Percentiles rank a stretch among this genome's conserved stretches.
Conservation (phyloP, 2,113 vertebrate genomes). For the Cariama cristata region DNA sequence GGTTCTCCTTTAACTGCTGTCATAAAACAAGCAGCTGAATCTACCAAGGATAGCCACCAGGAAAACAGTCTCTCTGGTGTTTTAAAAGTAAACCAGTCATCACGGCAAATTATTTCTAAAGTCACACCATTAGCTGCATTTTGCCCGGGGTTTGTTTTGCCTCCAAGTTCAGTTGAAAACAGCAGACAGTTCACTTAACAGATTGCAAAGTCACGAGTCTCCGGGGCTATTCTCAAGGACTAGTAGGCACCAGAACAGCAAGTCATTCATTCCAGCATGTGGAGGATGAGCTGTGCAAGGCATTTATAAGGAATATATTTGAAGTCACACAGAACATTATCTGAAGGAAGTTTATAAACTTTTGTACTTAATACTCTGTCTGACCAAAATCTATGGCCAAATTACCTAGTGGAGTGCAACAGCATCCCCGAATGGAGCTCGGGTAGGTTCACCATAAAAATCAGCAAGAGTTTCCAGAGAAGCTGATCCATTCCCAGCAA, state of each 20-base stretch:
- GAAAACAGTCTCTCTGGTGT: background rate
- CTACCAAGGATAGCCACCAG: background rate
- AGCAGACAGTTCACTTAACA: slow-evolving; percentile 1
- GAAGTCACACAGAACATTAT: background rate
- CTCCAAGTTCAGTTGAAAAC: background rate
- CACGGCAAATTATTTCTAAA: background rate
- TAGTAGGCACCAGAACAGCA: background rate
- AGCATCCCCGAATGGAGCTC: background rate
- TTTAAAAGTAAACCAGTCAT: background rate
- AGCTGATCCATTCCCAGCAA: background rate
- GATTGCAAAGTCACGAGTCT: background rate
- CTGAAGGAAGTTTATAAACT: background rate
- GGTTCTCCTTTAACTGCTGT: slow-evolving; percentile 34
- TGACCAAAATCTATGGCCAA: background rate
- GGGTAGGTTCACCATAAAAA: background rate
- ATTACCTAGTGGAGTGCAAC: background rate
- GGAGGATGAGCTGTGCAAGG: background rate
- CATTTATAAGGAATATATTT: background rate
- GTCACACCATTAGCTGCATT: background rate
- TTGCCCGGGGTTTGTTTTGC: background rate
- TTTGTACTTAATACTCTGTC: background rate
- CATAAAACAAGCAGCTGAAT: slow-evolving; percentile 38
- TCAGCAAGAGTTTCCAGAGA: background rate
- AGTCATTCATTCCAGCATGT: background rate
- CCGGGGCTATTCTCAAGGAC: background rate